phyloP scores from a whole-genome alignment of 2,113 vertebrate genomes.

The Thunnus thynnus region DNA sequence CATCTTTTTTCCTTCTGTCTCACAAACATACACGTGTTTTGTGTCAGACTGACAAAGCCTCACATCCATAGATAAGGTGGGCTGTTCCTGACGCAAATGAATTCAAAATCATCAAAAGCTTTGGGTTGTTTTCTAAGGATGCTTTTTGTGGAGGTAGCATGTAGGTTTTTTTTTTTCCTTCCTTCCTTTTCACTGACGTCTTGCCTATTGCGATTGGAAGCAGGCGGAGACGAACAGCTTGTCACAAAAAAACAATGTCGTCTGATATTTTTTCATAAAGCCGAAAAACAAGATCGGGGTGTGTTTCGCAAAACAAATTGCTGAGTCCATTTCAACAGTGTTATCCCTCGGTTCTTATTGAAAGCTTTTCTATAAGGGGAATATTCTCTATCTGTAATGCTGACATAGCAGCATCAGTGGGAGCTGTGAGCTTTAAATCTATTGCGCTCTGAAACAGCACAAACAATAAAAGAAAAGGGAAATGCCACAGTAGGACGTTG shows the following conservation, averaged over 20 bases:
- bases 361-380: slow-evolving; percentile 21
- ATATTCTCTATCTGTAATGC: slow-evolving; percentile 35
- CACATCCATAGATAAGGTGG: slow-evolving; percentile 46
- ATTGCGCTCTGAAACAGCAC: slow-evolving; percentile 32
- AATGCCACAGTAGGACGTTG: slow-evolving; percentile 50
- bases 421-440: slow-evolving; percentile 15
- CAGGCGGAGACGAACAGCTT: slow-evolving; percentile 31
- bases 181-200: slow-evolving; percentile 43
- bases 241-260: slow-evolving; percentile 19
- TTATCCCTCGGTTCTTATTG: slow-evolving; percentile 2
- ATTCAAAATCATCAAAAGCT: slow-evolving; percentile 72
- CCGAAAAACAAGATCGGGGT: background rate
- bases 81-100: slow-evolving; percentile 75
- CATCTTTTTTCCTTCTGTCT: background rate
- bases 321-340: slow-evolving; percentile 26
- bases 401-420: slow-evolving; percentile 41
- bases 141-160: slow-evolving; percentile 41
- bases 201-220: slow-evolving; percentile 22
- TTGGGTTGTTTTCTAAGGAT: slow-evolving; percentile 50
- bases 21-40: slow-evolving; percentile 32
- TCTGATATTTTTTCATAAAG: slow-evolving; percentile 20
- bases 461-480: slow-evolving; percentile 41
- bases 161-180: slow-evolving; percentile 30
- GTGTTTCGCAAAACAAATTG: background rate
- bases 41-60: slow-evolving; percentile 43